Base-by-base conservation (phyloP, 2,113 vertebrate genomes). In the Arizona elegans region DNA sequence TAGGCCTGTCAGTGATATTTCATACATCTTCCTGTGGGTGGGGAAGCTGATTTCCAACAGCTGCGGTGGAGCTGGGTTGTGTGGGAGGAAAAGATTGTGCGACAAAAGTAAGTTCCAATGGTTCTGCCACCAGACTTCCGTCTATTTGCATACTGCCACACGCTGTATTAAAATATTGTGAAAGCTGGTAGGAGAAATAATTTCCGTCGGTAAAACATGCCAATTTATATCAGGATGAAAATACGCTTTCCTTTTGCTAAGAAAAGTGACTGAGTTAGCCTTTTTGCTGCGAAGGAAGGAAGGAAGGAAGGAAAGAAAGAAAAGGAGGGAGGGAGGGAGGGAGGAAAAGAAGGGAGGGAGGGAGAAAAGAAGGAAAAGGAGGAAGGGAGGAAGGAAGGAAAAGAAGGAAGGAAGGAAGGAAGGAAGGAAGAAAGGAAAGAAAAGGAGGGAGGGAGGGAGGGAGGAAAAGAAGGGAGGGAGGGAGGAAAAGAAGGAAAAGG, bases 71-170 rank as follows among this genome's bases (percentile, higher is more conserved):
- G 93, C 92, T 96, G 85, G 50, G 43, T 92, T 58, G 86, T 43
- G 93, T 94, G 93, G 95, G 94, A 89, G 94, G 94, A 86, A 89
- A 94, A 86, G 55, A 86, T 43, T 26, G 92, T 23, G 92, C 94
- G 95, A 93, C 91, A 96, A 91, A 92, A 94, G 87, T 29, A 96
- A 95, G 94, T 90, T 95, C 95, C 94, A 92, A 93, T 93, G 91
- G 94, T 96, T 89, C 81, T 94, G 53, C 93, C 93, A 92, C 94
- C 55, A 96, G 94, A 93, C 90, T 93, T 87, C 43, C 4, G 55
- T 95, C 92, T 94, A 96, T 97, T 96, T 97, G 95, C 97, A 96
- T 96, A 85, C 86, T 94, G 93, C 93, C 93, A 95, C 94, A 92
- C 94, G 86, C 89, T 93, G 95, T 93, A 95, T 96, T 96, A 94